A percentile compares a stretch with the other conserved stretches of the same genome.
phyloP scores from a whole-genome alignment of 1,140 invertebrate genomes.

The Penaeus japonicus region DNA sequence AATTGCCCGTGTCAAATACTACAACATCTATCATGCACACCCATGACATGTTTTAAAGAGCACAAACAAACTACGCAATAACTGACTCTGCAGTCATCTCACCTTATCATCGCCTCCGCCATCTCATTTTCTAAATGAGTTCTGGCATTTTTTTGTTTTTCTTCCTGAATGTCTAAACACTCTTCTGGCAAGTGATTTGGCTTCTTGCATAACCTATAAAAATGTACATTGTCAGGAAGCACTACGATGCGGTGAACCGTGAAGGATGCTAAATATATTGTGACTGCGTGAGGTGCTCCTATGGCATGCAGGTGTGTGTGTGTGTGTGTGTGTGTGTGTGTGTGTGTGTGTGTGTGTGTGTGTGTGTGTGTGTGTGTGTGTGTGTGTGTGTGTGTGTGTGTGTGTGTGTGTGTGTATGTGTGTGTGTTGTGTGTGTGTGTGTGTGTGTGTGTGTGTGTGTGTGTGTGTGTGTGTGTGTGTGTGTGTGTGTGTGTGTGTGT shows the following conservation, averaged over 20 bases:
- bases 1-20: background rate
- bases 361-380: too few relatives aligned
- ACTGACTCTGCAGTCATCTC: background rate
- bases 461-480: too few relatives aligned
- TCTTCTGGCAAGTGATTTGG: conserved; percentile 71
- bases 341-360: too few relatives aligned
- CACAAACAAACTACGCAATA: too few relatives aligned
- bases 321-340: conserved; percentile 21
- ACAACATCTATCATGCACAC: background rate
- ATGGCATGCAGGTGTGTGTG: conserved; percentile 18
- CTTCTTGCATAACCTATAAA: conserved; percentile 69
- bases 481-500: too few relatives aligned
- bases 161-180: conserved; percentile 69
- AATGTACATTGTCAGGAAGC: background rate
- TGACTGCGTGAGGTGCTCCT: too few relatives aligned
- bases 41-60: background rate
- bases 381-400: too few relatives aligned
- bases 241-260: too few relatives aligned
- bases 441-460: too few relatives aligned
- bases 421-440: too few relatives aligned
- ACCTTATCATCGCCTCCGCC: conserved; percentile 71
- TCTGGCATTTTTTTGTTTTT: conserved; percentile 66
- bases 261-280: too few relatives aligned
- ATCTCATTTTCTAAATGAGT: conserved; percentile 73
- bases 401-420: too few relatives aligned